phyloP scores from a whole-genome alignment of 2,888 invertebrate species.

The Formica aserva region DNA sequence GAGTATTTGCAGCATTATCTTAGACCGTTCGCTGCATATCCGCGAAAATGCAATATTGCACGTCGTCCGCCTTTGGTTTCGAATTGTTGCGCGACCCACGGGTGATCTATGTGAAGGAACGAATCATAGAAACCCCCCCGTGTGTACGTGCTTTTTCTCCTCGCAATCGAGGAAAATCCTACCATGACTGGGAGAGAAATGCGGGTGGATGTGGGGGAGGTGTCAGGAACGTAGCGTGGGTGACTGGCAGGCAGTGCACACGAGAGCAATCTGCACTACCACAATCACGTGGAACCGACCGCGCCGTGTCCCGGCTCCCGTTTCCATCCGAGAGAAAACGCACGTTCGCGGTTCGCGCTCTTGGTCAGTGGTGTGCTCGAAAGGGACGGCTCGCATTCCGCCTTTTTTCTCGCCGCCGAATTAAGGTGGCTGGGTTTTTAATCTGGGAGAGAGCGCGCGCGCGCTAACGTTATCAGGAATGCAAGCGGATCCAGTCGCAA shows the following conservation, averaged over 20 bases:
- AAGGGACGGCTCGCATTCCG: conserved; percentile 32
- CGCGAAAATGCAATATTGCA: conserved; percentile 17
- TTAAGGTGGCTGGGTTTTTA: conserved; percentile 15
- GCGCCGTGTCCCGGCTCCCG: conserved; percentile 43
- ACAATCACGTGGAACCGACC: conserved; percentile 32
- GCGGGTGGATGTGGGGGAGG: conserved; percentile 37
- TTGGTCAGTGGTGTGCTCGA: conserved; percentile 41
- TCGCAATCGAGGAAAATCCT: conserved; percentile 52
- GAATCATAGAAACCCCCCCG: conserved; percentile 19
- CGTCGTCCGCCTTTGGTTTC: neutral
- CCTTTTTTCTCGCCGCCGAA: conserved; percentile 18
- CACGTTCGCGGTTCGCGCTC: conserved; percentile 47
- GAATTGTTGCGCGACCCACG: conserved; percentile 12
- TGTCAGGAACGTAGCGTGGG: conserved; percentile 46
- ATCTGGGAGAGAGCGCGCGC: neutral
- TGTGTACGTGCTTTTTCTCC: conserved; percentile 7
- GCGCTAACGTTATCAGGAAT: neutral
- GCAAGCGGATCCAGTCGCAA: neutral
- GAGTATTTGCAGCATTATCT: conserved; percentile 8
- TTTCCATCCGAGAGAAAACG: conserved; percentile 47
- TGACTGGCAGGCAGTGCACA: conserved; percentile 56
- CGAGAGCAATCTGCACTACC: conserved; percentile 46
- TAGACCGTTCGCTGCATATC: neutral
- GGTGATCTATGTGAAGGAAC: conserved; percentile 10
- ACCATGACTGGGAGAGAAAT: conserved; percentile 45